Conservation (phyloP, 2,888 invertebrate genomes). For the Calameuta filiformis region DNA sequence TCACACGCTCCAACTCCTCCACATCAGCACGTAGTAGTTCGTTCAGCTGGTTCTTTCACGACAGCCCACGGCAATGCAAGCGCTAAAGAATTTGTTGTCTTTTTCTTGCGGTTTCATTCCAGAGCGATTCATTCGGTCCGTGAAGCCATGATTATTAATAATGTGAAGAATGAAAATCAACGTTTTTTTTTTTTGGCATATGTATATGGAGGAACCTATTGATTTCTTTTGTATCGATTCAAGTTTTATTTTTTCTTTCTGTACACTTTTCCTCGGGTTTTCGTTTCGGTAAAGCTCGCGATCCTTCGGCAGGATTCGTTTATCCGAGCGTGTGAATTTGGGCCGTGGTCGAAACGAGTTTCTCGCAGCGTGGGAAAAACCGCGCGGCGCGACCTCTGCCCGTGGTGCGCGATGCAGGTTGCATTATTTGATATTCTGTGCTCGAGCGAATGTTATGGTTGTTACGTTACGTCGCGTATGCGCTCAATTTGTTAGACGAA, state of each 20-base stretch:
- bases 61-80: neutral
- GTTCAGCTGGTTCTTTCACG: neutral
- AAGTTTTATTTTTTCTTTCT: neutral
- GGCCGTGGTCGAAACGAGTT: constrained; percentile 44
- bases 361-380: constrained; percentile 44
- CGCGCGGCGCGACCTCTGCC: constrained; percentile 15
- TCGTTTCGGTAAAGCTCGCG: neutral
- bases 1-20: neutral
- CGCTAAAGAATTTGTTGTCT: neutral
- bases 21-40: neutral
- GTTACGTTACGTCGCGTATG: constrained; percentile 7
- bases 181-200: neutral
- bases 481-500: neutral
- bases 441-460: constrained; percentile 17
- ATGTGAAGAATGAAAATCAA: neutral
- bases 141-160: neutral
- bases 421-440: constrained; percentile 43
- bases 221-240: neutral
- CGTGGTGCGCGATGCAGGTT: constrained; percentile 36
- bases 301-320: constrained; percentile 14
- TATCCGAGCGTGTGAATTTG: constrained; percentile 43
- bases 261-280: neutral
- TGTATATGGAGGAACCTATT: neutral
- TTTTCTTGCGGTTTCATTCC: neutral
- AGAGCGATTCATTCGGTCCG: neutral